Evolutionary conservation across 1,140 invertebrate species (phyloP).

Genomic region (Ephestia elutella): DNA sequence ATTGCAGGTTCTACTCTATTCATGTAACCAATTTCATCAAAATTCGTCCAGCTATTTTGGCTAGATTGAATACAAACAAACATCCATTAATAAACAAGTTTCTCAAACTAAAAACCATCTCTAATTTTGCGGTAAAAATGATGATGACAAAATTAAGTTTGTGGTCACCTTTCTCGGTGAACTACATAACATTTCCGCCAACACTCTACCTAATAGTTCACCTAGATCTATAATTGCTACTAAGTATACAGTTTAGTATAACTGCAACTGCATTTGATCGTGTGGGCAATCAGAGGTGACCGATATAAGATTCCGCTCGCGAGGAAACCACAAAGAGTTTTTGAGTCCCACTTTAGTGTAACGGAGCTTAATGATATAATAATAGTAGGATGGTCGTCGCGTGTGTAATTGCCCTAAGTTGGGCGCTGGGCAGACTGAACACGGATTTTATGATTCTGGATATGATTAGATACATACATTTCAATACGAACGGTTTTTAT

Average conservation of each 20-base stretch:
- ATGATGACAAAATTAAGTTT: too few species aligned
- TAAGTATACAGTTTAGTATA: background rate
- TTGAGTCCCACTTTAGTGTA: slow-evolving; percentile 43
- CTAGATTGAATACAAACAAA: too few species aligned
- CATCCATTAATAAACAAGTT: too few species aligned
- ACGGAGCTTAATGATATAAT: slow-evolving; percentile 61
- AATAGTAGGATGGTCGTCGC: slow-evolving; percentile 39
- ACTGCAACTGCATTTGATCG: background rate
- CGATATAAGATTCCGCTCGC: slow-evolving; percentile 26
- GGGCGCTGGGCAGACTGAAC: slow-evolving; percentile 18
- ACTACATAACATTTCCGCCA: background rate
- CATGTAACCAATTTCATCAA: too few species aligned
- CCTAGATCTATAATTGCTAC: background rate
- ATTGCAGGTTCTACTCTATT: too few species aligned
- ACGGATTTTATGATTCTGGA: slow-evolving; percentile 18
- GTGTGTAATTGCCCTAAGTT: slow-evolving; percentile 53
- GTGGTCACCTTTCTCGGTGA: background rate
- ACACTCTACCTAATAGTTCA: background rate
- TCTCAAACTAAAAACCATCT: too few species aligned
- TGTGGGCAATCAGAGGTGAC: slow-evolving; percentile 21
- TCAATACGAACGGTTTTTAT: background rate
- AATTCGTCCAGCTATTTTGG: too few species aligned
- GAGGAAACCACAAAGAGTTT: slow-evolving; percentile 35
- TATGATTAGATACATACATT: background rate
- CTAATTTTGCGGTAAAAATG: too few species aligned